Percentiles rank a stretch among this genome's conserved stretches.
Evolutionary conservation across 2,888 invertebrate species (phyloP).

Genomic region (Hipparchia sbordonii): DNA sequence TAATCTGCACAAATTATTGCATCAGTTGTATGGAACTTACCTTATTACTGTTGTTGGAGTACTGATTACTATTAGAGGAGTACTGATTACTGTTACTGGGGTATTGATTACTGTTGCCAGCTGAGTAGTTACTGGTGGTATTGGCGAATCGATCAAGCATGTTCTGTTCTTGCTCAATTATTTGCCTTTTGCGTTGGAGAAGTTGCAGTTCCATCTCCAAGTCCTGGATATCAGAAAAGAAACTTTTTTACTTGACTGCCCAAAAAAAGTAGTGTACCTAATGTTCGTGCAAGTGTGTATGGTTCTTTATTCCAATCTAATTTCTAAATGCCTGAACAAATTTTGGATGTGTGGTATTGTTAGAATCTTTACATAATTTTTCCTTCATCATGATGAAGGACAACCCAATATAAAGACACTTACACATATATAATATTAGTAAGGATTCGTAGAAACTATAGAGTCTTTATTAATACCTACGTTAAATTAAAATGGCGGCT

Average conservation of each 20-base stretch:
- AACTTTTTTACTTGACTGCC: neutral
- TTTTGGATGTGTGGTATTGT: no score
- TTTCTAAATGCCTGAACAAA: no score
- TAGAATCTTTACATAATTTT: no score
- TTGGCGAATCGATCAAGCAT: slow-evolving; percentile 38
- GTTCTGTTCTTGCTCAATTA: slow-evolving; percentile 66
- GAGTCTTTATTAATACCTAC: no score
- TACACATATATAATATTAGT: no score
- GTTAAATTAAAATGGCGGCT: neutral
- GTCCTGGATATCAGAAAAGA: slow-evolving; percentile 48
- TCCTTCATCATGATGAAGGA: no score
- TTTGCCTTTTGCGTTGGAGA: slow-evolving; percentile 65
- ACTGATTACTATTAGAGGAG: neutral
- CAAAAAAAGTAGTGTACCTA: no score
- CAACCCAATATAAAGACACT: no score
- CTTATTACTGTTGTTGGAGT: neutral
- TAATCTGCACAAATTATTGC: neutral
- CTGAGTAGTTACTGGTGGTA: neutral
- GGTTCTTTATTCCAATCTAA: no score
- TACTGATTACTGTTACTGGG: neutral
- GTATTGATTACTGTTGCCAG: neutral
- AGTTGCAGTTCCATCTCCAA: slow-evolving; percentile 66
- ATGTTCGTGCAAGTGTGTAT: no score
- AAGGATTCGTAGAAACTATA: no score
- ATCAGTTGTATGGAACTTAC: neutral